Evolutionary conservation across 1,140 invertebrate species (phyloP).

Genomic region (Tenebrio molitor): DNA sequence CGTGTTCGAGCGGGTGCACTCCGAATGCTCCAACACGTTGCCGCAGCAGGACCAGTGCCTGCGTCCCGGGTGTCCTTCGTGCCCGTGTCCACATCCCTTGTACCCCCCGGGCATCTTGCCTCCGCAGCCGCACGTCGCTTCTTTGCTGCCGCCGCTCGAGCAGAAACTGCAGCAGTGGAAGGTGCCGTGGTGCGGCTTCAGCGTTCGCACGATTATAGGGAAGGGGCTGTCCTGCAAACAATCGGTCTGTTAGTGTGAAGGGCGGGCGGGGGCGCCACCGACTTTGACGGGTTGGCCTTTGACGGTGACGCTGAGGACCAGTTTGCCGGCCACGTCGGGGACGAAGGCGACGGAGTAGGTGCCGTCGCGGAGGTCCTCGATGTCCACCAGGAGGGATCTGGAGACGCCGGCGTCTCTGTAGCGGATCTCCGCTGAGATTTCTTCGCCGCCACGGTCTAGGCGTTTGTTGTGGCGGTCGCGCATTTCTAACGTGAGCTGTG

Average conservation of each 20-base stretch:
- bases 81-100: constrained; percentile 84
- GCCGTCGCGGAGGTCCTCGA: constrained; percentile 73
- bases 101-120: constrained; percentile 82
- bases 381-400: constrained; percentile 70
- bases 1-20: constrained; percentile 66
- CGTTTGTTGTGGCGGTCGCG: constrained; percentile 70
- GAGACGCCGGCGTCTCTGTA: constrained; percentile 67
- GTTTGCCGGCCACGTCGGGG: constrained; percentile 72
- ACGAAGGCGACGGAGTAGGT: constrained; percentile 72
- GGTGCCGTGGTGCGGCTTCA: constrained; percentile 75
- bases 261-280: too few species aligned
- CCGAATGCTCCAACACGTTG: constrained; percentile 72
- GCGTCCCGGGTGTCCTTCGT: constrained; percentile 80
- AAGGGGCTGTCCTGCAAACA: constrained; percentile 72
- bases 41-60: constrained; percentile 88
- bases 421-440: constrained; percentile 66
- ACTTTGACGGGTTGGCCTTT: constrained; percentile 75
- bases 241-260: neutral
- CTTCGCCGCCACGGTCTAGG: constrained; percentile 70
- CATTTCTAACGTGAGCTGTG: constrained; percentile 68
- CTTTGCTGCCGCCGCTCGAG: constrained; percentile 80
- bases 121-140: constrained; percentile 77
- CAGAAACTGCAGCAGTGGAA: constrained; percentile 88
- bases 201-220: constrained; percentile 69
- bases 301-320: constrained; percentile 72